Base-by-base conservation (phyloP, 2,113 vertebrate genomes). In the Aegithalos caudatus region DNA sequence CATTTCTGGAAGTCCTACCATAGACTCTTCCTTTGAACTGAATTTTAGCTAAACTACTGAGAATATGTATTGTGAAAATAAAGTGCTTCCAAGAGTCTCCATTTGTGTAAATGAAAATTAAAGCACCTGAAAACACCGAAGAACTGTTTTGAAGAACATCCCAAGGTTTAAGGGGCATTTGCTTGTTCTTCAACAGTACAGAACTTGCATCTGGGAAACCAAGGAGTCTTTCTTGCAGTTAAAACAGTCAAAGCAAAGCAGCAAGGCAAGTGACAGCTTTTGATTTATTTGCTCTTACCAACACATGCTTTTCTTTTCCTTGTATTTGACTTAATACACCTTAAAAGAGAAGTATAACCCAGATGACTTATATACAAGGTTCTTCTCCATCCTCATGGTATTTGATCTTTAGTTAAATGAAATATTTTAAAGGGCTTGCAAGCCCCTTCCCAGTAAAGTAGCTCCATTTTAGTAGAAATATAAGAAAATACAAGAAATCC, bases 231-330 rank as follows among this genome's bases (percentile, higher is more conserved):
- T 51, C 22, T n/a, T 62, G 33, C 19, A 5, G 3, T 9, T 38
- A 25, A 72, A 33, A 67, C 14, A 61, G 19, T 18, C 42, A 95
- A 77, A 77, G 16, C 12, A 81, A 69, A 57, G 11, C 16, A 60
- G 42, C 18, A 84, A 69, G 22, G 4, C 9, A 71, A n/a, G 13
- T 24, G 9, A 1, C 38, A 50, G 19, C 4, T 40, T 8, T 29
- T 86, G 40, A 7, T 47, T 81, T 50, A 28, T 65, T 62, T 80
- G 9, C 28, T 57, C 31, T 71, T 71, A 71, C 9, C 37, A 44
- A 31, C 3, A 4, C 5, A 33, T 0, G 0, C 3, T 15, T 73
- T 79, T 60, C 5, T 66, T 66, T 42, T 2, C 18, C 18, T 60
- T 45, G 14, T 20, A 29, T 4, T 4, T 51, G 18, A 54, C 22